Evolutionary conservation across 2,888 invertebrate genomes (phyloP).

Genomic region (Cryptophagus acutangulus): DNA sequence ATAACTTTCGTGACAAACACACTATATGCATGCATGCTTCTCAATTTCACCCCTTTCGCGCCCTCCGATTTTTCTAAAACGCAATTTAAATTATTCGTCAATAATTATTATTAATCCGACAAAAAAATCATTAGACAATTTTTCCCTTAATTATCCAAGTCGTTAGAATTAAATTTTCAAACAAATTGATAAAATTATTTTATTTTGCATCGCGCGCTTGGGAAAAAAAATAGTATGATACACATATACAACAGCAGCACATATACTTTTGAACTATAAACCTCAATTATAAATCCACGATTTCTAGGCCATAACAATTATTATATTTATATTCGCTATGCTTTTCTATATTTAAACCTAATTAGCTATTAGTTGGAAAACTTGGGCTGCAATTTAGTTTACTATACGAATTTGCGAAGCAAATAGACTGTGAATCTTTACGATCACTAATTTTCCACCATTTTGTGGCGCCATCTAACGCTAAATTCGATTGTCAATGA

Average conservation of each 20-base stretch:
- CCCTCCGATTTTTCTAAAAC: too few relatives aligned
- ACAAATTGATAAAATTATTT: not conserved
- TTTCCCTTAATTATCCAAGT: not conserved
- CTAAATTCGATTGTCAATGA: too few relatives aligned
- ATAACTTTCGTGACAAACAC: too few relatives aligned
- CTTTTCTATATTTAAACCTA: constrained; percentile 12
- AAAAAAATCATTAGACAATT: not conserved
- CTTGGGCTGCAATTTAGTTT: not conserved
- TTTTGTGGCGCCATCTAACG: too few relatives aligned
- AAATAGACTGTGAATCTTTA: too few relatives aligned
- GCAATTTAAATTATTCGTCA: too few relatives aligned
- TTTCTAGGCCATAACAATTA: constrained; percentile 24
- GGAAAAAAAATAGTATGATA: not conserved
- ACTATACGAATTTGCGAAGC: constrained; percentile 1
- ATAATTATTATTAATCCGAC: not conserved
- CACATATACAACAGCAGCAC: constrained; percentile 1
- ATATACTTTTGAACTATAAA: constrained; percentile 26
- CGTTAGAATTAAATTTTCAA: not conserved
- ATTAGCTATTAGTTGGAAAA: constrained; percentile 12
- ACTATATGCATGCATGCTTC: too few relatives aligned
- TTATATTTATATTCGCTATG: constrained; percentile 14
- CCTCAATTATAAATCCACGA: constrained; percentile 24
- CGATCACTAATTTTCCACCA: too few relatives aligned
- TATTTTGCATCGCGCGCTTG: too few relatives aligned
- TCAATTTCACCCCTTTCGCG: too few relatives aligned